Conservation (phyloP, 2,113 vertebrate species). For the Tyto alba region DNA sequence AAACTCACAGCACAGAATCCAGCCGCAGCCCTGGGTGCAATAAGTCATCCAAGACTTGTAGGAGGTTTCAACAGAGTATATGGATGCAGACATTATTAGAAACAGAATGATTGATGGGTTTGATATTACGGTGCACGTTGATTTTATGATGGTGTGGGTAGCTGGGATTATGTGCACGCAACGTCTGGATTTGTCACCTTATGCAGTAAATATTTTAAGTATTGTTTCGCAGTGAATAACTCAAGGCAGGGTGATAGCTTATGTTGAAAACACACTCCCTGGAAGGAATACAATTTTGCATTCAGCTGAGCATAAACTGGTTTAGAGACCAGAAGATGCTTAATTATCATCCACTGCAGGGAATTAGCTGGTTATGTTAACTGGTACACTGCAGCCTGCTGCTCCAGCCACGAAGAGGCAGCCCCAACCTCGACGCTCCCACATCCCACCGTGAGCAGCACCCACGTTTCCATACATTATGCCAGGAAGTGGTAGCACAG, state of each 20-base stretch:
- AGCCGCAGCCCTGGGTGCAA: background rate
- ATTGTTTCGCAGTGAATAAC: background rate
- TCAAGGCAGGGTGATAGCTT: background rate
- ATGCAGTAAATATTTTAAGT: background rate
- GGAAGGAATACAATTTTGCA: background rate
- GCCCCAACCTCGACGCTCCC: background rate
- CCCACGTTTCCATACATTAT: fast-evolving
- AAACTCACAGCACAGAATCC: background rate
- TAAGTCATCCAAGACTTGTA: background rate
- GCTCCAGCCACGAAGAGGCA: background rate
- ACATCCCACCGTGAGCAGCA: background rate
- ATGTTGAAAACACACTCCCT: background rate
- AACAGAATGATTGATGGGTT: background rate
- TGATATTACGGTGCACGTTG: background rate
- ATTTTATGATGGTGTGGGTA: background rate
- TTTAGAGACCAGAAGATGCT: background rate
- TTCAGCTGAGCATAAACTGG: background rate
- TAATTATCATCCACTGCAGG: background rate
- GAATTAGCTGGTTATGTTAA: background rate
- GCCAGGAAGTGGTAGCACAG: background rate
- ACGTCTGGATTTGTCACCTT: background rate
- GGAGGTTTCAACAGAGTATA: background rate
- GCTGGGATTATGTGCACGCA: background rate
- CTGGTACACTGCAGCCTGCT: background rate
- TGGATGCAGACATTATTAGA: background rate